Base-by-base conservation (phyloP, 1,140 invertebrate genomes). In the Lethrus apterus region DNA sequence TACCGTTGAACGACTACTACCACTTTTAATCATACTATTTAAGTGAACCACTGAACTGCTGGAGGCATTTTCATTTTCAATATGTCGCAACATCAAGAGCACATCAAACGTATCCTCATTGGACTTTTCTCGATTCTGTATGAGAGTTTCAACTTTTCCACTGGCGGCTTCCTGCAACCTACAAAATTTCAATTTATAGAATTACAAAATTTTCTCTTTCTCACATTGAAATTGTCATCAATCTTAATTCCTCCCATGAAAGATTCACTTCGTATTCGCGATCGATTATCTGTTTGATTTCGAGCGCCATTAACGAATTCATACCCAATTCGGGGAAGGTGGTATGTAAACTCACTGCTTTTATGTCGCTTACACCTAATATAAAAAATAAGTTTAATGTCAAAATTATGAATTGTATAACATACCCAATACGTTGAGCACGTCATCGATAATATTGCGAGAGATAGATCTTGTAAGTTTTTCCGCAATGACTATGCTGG, bases 231-330 rank as follows among this genome's bases (percentile, higher is more conserved):
- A 66, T 59, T 7, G 64, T 75, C 46, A 76, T 56, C 2, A 56
- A 60, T 45, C 79, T 64, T 18, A 85, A 74, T 52, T 84, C 80
- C 47, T 74, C 67, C 44, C 75, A 70, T 2, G 76, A 70, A 10
- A 84, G 56, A 26, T 71, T 68, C 3, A 81, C 57, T 50, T 81
- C 77, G 59, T 72, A 80, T 45, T 81, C 77, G 47, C 78, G 59
- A 57, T 84, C 81, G 10, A 84, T 58, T 3, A 73, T 74, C 56
- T 84, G 81, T 60, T 82, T 83, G 21, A 85, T 75, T 70, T 93
- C 89, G 1, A 90, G 85, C 3, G 83, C 85, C 83, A 91, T 91
- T 60, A 93, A 77, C 11, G 86, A 90, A 68, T 93, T 90, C 74
- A 93, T 83, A 36, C 90, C 89, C 32, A 89, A 72, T 64, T 94